Conservation (phyloP, 2,888 invertebrate species). For the Osmoderma eremita region DNA sequence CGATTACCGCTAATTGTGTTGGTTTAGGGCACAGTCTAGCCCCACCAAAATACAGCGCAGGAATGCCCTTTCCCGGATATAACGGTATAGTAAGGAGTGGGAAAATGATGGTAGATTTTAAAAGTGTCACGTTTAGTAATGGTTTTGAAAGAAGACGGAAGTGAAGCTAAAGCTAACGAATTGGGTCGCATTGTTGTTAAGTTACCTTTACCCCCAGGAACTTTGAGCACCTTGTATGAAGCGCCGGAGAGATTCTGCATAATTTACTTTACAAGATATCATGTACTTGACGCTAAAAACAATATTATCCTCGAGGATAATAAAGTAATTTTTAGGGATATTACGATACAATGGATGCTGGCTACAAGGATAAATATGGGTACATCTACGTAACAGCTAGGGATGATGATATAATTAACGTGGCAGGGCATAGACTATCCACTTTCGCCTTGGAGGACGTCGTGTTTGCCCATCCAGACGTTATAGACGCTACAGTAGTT, state of each 20-base stretch:
- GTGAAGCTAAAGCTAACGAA: constrained; percentile 75
- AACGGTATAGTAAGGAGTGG: no score
- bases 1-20: constrained; percentile 85
- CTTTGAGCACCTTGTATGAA: constrained; percentile 83
- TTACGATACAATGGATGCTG: constrained; percentile 96
- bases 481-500: constrained; percentile 89
- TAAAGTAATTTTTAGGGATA: constrained; percentile 72
- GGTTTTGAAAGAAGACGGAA: constrained; percentile 75
- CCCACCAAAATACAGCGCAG: constrained; percentile 80
- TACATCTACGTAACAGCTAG: constrained; percentile 90
- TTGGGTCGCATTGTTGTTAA: constrained; percentile 86
- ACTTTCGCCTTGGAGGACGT: constrained; percentile 92
- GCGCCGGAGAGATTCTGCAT: constrained; percentile 82
- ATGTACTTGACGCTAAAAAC: constrained; percentile 67
- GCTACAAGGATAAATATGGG: constrained; percentile 84
- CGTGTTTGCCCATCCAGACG: constrained; percentile 83
- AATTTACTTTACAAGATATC: constrained; percentile 84
- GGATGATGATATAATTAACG: constrained; percentile 95
- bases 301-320: background rate
- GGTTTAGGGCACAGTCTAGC: constrained; percentile 77
- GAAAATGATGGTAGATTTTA: constrained; percentile 42
- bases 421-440: constrained; percentile 91
- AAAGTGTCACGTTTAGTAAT: constrained; percentile 66
- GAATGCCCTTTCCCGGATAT: constrained; percentile 90
- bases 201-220: constrained; percentile 90